A percentile compares a stretch with the other conserved stretches of the same genome.
Conservation (phyloP, 2,113 vertebrate genomes). For the Gnathonemus longibarbis region DNA sequence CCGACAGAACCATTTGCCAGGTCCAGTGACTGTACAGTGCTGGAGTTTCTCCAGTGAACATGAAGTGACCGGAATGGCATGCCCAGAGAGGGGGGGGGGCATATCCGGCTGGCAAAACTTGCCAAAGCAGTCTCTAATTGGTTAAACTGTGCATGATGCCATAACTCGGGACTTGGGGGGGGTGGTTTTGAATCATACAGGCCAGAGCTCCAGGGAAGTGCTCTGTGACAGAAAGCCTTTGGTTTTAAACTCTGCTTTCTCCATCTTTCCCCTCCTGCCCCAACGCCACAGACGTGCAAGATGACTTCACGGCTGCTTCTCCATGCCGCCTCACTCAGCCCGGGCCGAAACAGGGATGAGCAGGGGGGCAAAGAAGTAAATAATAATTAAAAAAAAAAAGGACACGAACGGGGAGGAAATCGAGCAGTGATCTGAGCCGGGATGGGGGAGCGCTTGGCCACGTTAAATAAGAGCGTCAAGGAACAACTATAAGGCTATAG, state of each 20-base stretch:
- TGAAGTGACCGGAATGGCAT: not conserved
- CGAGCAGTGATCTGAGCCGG: not conserved
- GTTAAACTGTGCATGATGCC: not conserved
- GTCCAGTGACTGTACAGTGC: not conserved
- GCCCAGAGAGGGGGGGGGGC: not conserved
- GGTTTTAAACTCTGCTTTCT: constrained; percentile 29
- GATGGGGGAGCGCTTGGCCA: not conserved
- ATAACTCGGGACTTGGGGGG: not conserved
- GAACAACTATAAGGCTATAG: not conserved
- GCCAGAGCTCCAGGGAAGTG: constrained; percentile 10
- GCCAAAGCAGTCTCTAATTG: not conserved
- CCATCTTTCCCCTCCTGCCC: constrained; percentile 10
- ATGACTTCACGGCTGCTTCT: constrained; percentile 41
- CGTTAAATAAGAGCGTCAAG: not conserved
- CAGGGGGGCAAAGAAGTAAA: not conserved
- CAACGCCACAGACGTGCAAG: constrained; percentile 8
- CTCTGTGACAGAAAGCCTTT: not conserved
- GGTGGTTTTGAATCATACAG: not conserved
- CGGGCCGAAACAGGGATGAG: not conserved
- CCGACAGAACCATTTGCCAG: not conserved
- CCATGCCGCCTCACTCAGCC: not conserved
- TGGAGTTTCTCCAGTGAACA: not conserved
- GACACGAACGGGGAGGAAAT: not conserved
- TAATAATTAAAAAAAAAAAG: not conserved
- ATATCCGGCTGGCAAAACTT: not conserved